phyloP scores from a whole-genome alignment of 64 coral and sea anemone genomes.

The Dendronephthya gigantea region DNA sequence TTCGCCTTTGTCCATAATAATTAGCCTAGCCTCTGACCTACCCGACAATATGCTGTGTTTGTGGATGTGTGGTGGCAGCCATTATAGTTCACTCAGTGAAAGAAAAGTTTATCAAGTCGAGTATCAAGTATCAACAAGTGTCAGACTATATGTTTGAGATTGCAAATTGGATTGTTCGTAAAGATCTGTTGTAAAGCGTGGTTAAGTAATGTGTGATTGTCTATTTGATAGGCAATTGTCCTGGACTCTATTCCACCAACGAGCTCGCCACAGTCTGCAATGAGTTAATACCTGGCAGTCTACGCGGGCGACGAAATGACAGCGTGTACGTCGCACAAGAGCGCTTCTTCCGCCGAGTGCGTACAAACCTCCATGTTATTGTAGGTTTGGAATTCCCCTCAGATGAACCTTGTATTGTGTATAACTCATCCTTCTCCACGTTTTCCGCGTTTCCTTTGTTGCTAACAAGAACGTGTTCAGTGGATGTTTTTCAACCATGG shows the following conservation, averaged over 20 bases:
- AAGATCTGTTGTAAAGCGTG: not conserved
- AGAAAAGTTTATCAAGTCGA: no score
- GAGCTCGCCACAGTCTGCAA: conserved; percentile 72
- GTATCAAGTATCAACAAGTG: no score
- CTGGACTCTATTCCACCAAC: conserved; percentile 69
- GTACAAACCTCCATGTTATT: conserved; percentile 69
- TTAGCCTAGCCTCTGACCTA: no score
- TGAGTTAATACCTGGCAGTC: conserved; percentile 76
- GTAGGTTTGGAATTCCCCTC: conserved; percentile 46
- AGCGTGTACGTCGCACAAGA: conserved; percentile 81
- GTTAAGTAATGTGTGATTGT: not conserved
- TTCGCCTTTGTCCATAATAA: no score
- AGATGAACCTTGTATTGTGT: not conserved
- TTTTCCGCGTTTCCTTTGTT: conserved; percentile 54
- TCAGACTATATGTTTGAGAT: no score
- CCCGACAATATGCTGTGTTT: no score
- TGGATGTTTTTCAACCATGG: conserved; percentile 79
- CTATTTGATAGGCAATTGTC: conserved; percentile 58
- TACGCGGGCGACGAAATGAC: conserved; percentile 55
- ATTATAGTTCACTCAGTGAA: no score
- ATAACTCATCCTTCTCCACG: conserved; percentile 8
- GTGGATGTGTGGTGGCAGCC: no score
- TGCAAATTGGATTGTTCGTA: not conserved
- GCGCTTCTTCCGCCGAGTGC: conserved; percentile 72
- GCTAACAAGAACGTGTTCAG: conserved; percentile 68